A percentile compares a stretch with the other conserved stretches of the same genome.
These are phyloP conservation scores for Netelia fuscicornis DNA, from an alignment of 2,888 invertebrate genomes.

Conservation along the genomic window DNA sequence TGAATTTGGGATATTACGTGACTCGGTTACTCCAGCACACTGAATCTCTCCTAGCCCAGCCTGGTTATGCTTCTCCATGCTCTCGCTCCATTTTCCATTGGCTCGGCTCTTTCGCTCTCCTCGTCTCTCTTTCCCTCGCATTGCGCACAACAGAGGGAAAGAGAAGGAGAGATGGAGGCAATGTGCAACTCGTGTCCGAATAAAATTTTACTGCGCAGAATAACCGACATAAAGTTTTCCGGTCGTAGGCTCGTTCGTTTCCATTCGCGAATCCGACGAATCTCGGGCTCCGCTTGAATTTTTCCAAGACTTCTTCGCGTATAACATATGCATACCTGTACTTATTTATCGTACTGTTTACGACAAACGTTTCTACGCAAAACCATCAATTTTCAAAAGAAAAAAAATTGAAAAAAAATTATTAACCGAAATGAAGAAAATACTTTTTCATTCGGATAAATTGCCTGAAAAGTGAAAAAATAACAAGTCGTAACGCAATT, in stretches of 20 bases:
- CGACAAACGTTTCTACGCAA: not conserved
- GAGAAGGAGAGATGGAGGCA: not conserved
- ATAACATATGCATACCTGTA: not conserved
- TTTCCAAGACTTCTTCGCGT: not conserved
- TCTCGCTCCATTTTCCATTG: slow-evolving; percentile 6
- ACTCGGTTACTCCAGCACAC: slow-evolving; percentile 72
- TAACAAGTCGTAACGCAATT: no score
- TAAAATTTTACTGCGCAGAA: slow-evolving; percentile 38
- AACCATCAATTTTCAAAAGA: not conserved
- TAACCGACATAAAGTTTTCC: slow-evolving; percentile 34
- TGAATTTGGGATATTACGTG: slow-evolving; percentile 79
- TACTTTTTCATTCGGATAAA: no score
- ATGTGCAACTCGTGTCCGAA: slow-evolving; percentile 40
- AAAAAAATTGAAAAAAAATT: not conserved
- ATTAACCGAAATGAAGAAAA: no score
- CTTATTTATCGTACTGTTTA: not conserved
- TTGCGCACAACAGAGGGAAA: slow-evolving; percentile 23
- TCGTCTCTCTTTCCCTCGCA: slow-evolving; percentile 26
- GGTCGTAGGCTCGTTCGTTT: slow-evolving; percentile 8
- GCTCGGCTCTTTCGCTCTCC: slow-evolving; percentile 18
- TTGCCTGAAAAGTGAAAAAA: no score
- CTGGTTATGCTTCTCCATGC: slow-evolving; percentile 22
- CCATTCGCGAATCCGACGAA: slow-evolving; percentile 24
- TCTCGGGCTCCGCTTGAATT: slow-evolving; percentile 16
- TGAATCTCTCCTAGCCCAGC: slow-evolving; percentile 7